Base-by-base conservation (phyloP, 2,888 invertebrate genomes). In the Rhamphomyia laevipes region DNA sequence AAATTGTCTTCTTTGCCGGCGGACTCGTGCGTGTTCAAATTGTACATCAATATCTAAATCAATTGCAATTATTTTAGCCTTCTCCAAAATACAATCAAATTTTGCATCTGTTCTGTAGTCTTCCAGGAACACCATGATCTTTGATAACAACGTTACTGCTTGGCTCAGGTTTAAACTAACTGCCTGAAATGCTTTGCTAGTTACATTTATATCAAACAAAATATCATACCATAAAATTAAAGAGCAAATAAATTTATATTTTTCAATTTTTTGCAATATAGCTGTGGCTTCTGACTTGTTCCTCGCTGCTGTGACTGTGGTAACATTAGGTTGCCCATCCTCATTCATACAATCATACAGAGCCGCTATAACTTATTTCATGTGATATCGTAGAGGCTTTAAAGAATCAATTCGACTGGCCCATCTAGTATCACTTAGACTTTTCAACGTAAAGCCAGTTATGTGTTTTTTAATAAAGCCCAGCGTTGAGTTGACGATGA, bases 321-420 rank as follows among this genome's bases (percentile, higher is more conserved):
- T n/a, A n/a, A n/a, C n/a, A n/a, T n/a, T n/a, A n/a, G n/a, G n/a
- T n/a, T n/a, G n/a, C n/a, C n/a, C n/a, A n/a, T n/a, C n/a, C n/a
- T n/a, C n/a, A n/a, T n/a, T n/a, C n/a, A n/a, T n/a, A n/a, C n/a
- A n/a, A n/a, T n/a, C 33, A 33, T 33, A 33, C 33, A 33, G 40
- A 27, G 46, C 46, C 13, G 21, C 46, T 40, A 40, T 15, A n/a
- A 46, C 27, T 46, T 18, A n/a, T 46, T 18, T 16, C 4, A 46
- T n/a, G 40, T 46, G 38, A 40, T 46, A 46, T 21, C 40, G 46
- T 46, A 46, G 40, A n/a, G 40, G 40, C 18, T 46, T 46, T 5
- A 46, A n/a, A 40, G 38, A 18, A 37, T 43, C 43, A 27, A 43
- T 43, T 43, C 27, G 4, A 27, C 43, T 43, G n/a, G 27, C 23